Base-by-base conservation (phyloP, 2,797 vertebrate genomes). In the Enteromius radiatus region DNA sequence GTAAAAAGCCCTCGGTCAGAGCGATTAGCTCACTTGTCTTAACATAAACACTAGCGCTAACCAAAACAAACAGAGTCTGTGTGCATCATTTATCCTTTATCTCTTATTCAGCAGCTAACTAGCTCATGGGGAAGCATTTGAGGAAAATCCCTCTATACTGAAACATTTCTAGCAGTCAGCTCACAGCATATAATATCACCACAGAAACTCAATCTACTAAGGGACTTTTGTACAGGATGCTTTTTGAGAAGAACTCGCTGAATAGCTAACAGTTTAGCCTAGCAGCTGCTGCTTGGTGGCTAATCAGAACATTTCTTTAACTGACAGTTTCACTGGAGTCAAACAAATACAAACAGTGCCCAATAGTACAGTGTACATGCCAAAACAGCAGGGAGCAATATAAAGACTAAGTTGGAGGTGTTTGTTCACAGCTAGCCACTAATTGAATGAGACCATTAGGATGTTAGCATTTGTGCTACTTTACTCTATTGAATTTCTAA, bases 21-120 rank as follows among this genome's bases (percentile, higher is more conserved):
- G 36, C 23, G 21, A 84, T 65, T 74, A 74, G 45, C 10, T 56
- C 33, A 77, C 47, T 54, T 75, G 56, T 68, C 68, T 38, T 54
- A 47, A 47, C 80, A 69, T 68, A 67, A 78, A 33, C 65, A 76
- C 52, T 69, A 43, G 21, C 6, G 47, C 15, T 65, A 59, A 28
- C 47, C 33, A 31, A 83, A 31, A 75, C 67, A 65, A 28, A 64
- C 61, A 76, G 19, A 84, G 41, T 69, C 3, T 49, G 36, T 54
- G 19, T 33, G 64, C 75, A 70, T 83, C 75, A 71, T 63, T 83
- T 73, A 64, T n/a, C 36, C 10, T 80, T 49, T 67, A 59, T 77
- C 36, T 67, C 36, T 71, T 65, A 73, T 38, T 54, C 33, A 70
- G 73, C 33, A 80, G 43, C 69, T 56, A 74, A 63, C 26, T n/a